phyloP scores from a whole-genome alignment of 2,888 invertebrate genomes.

The Coleophora deauratella region DNA sequence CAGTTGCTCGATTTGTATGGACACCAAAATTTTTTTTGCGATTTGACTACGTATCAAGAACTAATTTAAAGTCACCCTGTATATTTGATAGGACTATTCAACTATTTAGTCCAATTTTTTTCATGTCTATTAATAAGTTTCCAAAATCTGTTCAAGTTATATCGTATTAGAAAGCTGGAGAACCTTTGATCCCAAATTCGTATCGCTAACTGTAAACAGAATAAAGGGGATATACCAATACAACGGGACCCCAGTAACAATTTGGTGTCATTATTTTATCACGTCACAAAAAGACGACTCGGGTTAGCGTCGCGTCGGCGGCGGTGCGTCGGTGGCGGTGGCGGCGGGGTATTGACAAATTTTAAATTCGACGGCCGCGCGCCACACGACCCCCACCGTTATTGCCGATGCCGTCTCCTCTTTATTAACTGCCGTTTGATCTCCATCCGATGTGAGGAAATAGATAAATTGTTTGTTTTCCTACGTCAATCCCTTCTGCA shows the following conservation, averaged over 20 bases:
- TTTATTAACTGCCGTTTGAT: constrained; percentile 60
- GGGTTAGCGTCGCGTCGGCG: constrained; percentile 25
- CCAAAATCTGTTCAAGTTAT: no score
- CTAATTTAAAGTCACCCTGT: no score
- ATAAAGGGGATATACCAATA: neutral
- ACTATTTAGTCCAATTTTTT: no score
- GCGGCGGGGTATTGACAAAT: constrained; percentile 42
- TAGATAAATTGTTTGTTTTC: constrained; percentile 63
- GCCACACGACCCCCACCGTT: constrained; percentile 43
- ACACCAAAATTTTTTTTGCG: no score
- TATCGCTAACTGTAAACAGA: no score
- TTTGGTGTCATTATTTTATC: constrained; percentile 52
- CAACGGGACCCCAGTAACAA: constrained; percentile 22
- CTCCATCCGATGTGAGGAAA: constrained; percentile 43
- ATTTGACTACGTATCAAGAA: no score
- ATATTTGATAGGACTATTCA: no score
- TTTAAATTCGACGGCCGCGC: constrained; percentile 43
- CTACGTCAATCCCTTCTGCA: constrained; percentile 14
- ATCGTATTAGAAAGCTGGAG: no score
- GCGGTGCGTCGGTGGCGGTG: no score
- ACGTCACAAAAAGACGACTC: constrained; percentile 48
- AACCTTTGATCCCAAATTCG: no score
- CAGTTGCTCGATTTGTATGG: no score
- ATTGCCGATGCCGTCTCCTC: constrained; percentile 43
- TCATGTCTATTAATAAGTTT: no score